Evolutionary conservation across 2,888 invertebrate species (phyloP), one percentile per base, ranked within the genome.

Genomic region (Parnassius apollo): DNA sequence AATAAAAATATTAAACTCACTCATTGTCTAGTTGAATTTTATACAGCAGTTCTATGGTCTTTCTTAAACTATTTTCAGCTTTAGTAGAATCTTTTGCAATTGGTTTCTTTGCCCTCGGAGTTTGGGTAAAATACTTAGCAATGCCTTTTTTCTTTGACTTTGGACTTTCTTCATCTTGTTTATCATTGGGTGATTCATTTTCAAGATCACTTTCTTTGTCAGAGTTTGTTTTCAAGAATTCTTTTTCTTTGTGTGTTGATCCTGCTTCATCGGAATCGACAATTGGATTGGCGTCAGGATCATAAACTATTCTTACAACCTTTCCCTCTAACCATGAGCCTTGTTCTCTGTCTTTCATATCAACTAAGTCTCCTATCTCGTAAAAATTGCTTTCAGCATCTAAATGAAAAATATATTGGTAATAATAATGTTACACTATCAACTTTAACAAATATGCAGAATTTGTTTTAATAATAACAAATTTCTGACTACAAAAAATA

Each of bases 291-390:
- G 35, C 13, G 25, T 59, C 51, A 45, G 87, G 86, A 57, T 90
- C 81, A 44, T 79, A 75, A 0, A 93, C 89, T 68, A 95, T 94
- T 69, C 91, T 88, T 1, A 87, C 69, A 66, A 95, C 91, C 75
- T 91, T 93, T 0, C 94, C 95, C 84, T 96, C 96, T 80, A 94
- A 94, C 96, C 96, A 96, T 9, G 94, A 94, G 9, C 96, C 95
- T 72, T 92, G 86, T 57, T 91, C 88, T n/a, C 79, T 75, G 72
- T 95, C 93, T 63, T 92, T 87, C 58, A 93, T 92, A 81, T 96
- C 96, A 62, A 96, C 85, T 0, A 94, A 80, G 78, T 96, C 96
- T 25, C 94, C 95, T 59, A 93, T 71, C 71, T 84, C 81, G 72
- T 93, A 94, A 68, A 92, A 86, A 58, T 77, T 75, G 73, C 93